Base-by-base conservation (phyloP, 2,113 vertebrate genomes). In the Apodemus sylvaticus region DNA sequence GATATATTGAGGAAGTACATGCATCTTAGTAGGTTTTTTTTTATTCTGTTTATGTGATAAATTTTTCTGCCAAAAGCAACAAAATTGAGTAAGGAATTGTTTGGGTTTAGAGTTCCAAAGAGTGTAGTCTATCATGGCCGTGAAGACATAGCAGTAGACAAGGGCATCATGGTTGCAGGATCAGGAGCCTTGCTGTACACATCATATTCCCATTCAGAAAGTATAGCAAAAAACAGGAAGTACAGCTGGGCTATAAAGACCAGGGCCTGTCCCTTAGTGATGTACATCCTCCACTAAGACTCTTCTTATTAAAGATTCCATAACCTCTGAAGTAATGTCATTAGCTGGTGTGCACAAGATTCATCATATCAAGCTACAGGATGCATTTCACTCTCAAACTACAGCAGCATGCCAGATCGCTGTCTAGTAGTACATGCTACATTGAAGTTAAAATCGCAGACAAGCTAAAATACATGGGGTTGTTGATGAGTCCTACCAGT, bases 1-100 rank as follows among this genome's bases (percentile, higher is more conserved):
- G 1, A 7, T 14, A 58, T 3, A 1, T 29, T 77, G 86, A 34
- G 9, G 42, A 2, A 14, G 11, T 2, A 1, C 4, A 14, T 55
- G 13, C 77, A 34, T 48, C 29, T 4, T 24, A 24, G 17, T 22
- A n/a, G 0, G 17, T 6, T 86, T 19, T 85, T 66, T 42, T 86
- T 66, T 86, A 17, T 66, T 45, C 60, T 68, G 62, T 68, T 86
- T 62, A 14, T 86, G 42, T 86, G 60, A 66, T 48, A 86, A 66
- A 86, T 5, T 34, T 4, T 60, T 86, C 58, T 64, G 58, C 17
- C 55, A 31, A 64, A 19, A 85, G 58, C 24, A 45, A 64, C 3
- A 26, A 10, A 31, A 31, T 3, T 5, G 24, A 85, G 4, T 26
- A 19, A 85, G 39, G 1, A 5, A 64, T 85, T 10, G 4, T 31